Conservation (phyloP, 1,140 invertebrate species). For the Eueides isabella region DNA sequence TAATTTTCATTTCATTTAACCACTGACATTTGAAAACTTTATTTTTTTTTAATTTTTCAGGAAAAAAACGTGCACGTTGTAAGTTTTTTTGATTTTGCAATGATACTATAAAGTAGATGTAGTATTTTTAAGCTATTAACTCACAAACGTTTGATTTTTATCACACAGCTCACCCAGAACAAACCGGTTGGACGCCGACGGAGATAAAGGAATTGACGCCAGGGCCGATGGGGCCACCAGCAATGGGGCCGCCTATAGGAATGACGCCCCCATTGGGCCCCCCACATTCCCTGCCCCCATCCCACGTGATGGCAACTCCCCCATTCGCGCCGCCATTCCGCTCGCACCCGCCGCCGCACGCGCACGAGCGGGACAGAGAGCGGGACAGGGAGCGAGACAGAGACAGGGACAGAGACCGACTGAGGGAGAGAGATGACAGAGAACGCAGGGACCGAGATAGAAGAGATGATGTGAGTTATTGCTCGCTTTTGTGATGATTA, state of each 20-base stretch:
- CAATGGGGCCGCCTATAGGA: constrained; percentile 72
- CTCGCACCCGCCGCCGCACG: constrained; percentile 50
- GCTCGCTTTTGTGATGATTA: not conserved
- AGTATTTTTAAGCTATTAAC: not conserved
- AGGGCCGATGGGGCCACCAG: constrained; percentile 79
- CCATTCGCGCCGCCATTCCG: constrained; percentile 66
- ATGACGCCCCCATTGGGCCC: constrained; percentile 62
- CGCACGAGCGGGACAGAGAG: constrained; percentile 56
- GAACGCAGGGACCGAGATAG: constrained; percentile 61
- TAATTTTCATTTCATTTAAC: not conserved
- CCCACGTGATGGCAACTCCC: constrained; percentile 54
- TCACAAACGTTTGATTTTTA: not conserved
- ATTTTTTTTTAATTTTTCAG: constrained; percentile 27
- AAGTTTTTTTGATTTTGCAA: constrained; percentile 14
- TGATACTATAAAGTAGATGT: not conserved
- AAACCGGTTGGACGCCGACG: constrained; percentile 82
- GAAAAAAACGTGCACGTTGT: constrained; percentile 29
- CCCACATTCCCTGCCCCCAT: constrained; percentile 54
- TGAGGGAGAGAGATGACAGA: constrained; percentile 58
- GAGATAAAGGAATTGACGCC: constrained; percentile 86
- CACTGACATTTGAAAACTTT: not conserved
- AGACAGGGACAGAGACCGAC: constrained; percentile 53
- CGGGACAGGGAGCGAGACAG: constrained; percentile 57
- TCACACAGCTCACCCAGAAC: constrained; percentile 60
- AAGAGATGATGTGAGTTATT: constrained; percentile 56